Percentiles rank a stretch among this genome's conserved stretches.
These are phyloP conservation scores for Parauchenoglanis punctatus DNA, from an alignment of 2,797 vertebrate genomes.

Conservation along the genomic window DNA sequence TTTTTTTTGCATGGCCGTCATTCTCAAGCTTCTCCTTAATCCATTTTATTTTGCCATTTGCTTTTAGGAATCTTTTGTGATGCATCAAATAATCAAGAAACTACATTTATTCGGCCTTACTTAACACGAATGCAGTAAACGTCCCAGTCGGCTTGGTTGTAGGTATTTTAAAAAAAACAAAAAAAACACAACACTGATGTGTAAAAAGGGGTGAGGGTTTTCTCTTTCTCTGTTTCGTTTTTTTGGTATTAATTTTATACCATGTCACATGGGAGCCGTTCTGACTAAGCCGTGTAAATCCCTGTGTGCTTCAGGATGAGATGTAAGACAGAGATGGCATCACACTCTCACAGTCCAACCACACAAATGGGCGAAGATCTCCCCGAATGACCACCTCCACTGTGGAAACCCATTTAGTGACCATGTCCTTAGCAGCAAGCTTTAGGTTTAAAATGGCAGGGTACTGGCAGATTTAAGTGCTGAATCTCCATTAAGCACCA, in stretches of 20 bases:
- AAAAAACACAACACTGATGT: neutral
- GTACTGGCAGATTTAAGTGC: slow-evolving; percentile 74
- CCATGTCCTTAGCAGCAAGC: slow-evolving; percentile 88
- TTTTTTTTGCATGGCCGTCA: slow-evolving; percentile 67
- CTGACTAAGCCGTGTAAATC: slow-evolving; percentile 99
- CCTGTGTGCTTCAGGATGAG: slow-evolving; percentile 99
- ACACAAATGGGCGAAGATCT: slow-evolving; percentile 99
- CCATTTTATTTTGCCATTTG: slow-evolving; percentile 59
- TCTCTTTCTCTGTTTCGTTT: slow-evolving; percentile 35
- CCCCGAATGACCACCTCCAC: slow-evolving; percentile 93
- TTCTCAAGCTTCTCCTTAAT: slow-evolving; percentile 53
- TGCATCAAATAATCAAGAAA: slow-evolving; percentile 46
- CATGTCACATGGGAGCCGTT: slow-evolving; percentile 89
- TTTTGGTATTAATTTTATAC: slow-evolving; percentile 70
- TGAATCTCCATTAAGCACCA: slow-evolving; percentile 31
- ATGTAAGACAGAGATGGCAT: slow-evolving; percentile 99
- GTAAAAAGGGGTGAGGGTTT: slow-evolving; percentile 63
- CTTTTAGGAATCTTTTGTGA: slow-evolving; percentile 52
- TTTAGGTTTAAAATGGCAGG: slow-evolving; percentile 91
- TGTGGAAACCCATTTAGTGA: slow-evolving; percentile 95
- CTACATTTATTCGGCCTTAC: slow-evolving; percentile 2
- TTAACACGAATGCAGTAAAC: neutral
- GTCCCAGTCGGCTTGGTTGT: neutral
- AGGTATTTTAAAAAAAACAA: neutral
- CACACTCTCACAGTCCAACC: slow-evolving; percentile 99